These are phyloP conservation scores for Lepilemur ruficaudatus DNA, from an alignment of 2,797 vertebrate species.

Conservation along the genomic window DNA sequence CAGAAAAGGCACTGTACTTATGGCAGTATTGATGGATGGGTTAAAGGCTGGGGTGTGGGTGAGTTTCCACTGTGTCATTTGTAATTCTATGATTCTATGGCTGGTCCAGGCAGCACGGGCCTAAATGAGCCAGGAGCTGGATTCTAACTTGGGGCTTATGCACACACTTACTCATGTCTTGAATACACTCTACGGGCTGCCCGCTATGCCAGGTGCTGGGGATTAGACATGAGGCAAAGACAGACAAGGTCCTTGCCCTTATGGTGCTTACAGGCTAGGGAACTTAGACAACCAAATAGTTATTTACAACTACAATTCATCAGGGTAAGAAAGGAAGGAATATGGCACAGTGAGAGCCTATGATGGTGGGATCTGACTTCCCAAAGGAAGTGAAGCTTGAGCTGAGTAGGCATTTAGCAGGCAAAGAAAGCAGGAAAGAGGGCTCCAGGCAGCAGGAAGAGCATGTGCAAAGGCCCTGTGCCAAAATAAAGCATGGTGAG, in stretches of 20 bases:
- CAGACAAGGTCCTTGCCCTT: neutral
- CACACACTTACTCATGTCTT: neutral
- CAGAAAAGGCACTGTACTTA: slow-evolving; percentile 27
- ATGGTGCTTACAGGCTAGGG: neutral
- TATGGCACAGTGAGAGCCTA: neutral
- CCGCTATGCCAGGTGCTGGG: neutral
- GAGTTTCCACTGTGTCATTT: neutral
- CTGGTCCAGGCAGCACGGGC: neutral
- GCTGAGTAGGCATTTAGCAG: neutral
- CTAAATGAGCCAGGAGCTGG: neutral
- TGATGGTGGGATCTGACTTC: neutral
- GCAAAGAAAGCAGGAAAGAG: neutral
- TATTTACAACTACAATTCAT: neutral
- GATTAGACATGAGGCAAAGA: neutral
- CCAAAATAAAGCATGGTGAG: neutral
- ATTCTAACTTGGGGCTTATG: neutral
- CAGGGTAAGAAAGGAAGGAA: neutral
- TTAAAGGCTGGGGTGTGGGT: neutral
- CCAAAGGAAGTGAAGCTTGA: neutral
- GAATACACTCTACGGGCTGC: neutral
- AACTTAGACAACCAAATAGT: neutral
- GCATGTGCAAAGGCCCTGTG: neutral
- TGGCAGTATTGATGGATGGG: neutral
- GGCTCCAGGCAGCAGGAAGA: neutral
- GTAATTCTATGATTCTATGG: slow-evolving; percentile 7